Base-by-base conservation (phyloP, 1,140 invertebrate genomes). In the Pachyrhynchus sulphureomaculatus region DNA sequence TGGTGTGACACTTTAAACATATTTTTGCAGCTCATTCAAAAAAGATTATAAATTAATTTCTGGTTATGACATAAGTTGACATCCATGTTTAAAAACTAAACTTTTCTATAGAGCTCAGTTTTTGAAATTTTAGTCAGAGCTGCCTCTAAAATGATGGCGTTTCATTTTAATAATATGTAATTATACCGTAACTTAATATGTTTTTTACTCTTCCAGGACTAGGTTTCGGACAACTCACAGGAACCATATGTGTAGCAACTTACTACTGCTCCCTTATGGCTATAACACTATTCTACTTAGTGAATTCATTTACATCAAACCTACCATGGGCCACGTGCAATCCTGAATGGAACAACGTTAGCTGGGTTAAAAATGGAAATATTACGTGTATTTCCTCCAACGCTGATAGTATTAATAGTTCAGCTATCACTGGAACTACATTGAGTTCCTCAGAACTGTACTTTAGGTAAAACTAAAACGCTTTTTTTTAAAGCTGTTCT, bases 241-340 rank as follows among this genome's bases (percentile, higher is more conserved):
- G 85, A 0, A 87, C 86, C 47, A 79, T 86, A 0, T 86, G 85
- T 59, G 86, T 93, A 26, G 78, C 82, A 2, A 83, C 86, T 1
- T 93, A 93, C 76, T 94, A 94, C 75, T 90, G 88, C 62, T 86
- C 88, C 0, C 83, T 95, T 64, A 88, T 94, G 77, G 87, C 85
- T 0, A 82, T 92, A 65, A 90, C 89, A 1, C 69, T 93, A 3
- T 91, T 85, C 72, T 94, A 90, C 71, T 79, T 90, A 61, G 74
- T 83, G 1, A 80, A 83, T 64, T 88, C 87, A 2, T 89, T 89
- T 71, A 78, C 79, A 2, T 57, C 77, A 0, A 79, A 82, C 39
- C 74, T 90, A 20, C 88, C 88, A 1, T 90, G 88, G 88, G 72
- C 84, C 0, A 74, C 77, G 1, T 91, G 89, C 68, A 72, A 80